Evolutionary conservation across 2,888 invertebrate species (phyloP).

Genomic region (Flexamia atlantica): DNA sequence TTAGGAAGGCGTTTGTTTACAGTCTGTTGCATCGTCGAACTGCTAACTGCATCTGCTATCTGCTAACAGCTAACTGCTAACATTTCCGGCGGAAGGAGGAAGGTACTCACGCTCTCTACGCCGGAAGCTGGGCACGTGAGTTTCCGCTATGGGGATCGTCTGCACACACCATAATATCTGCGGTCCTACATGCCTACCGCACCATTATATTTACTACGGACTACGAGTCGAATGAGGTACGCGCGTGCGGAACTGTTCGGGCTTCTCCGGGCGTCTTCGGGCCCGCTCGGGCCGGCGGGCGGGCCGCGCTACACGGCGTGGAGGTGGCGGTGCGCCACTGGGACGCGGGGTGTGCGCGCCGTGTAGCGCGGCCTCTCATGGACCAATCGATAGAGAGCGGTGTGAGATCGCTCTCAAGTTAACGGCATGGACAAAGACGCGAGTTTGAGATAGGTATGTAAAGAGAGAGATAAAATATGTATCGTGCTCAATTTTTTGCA

Average conservation of each 20-base stretch:
- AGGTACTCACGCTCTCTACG: slow-evolving; percentile 15
- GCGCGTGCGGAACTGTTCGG: slow-evolving; percentile 46
- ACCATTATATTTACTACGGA: slow-evolving; percentile 51
- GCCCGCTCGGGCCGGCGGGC: background rate
- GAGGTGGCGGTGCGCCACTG: background rate
- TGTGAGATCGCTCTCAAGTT: background rate
- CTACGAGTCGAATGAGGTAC: background rate
- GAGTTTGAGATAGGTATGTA: no score
- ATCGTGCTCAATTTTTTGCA: no score
- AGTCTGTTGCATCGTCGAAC: background rate
- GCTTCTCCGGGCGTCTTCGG: background rate
- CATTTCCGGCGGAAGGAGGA: background rate
- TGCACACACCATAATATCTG: slow-evolving; percentile 51
- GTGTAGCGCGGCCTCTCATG: slow-evolving; percentile 13
- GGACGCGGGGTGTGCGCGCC: background rate
- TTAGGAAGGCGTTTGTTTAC: background rate
- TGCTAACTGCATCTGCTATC: background rate
- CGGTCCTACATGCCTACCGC: slow-evolving; percentile 47
- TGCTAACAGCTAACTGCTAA: no score
- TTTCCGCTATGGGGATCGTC: slow-evolving; percentile 1
- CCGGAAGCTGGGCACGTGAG: slow-evolving; percentile 42
- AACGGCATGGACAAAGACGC: slow-evolving; percentile 1
- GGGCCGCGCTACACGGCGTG: slow-evolving; percentile 33
- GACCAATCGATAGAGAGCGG: slow-evolving; percentile 30
- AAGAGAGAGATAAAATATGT: no score